Evolutionary conservation across 2,113 vertebrate species (phyloP), one percentile per base, ranked within the genome.

Genomic region (Notarius quadriscutis): DNA sequence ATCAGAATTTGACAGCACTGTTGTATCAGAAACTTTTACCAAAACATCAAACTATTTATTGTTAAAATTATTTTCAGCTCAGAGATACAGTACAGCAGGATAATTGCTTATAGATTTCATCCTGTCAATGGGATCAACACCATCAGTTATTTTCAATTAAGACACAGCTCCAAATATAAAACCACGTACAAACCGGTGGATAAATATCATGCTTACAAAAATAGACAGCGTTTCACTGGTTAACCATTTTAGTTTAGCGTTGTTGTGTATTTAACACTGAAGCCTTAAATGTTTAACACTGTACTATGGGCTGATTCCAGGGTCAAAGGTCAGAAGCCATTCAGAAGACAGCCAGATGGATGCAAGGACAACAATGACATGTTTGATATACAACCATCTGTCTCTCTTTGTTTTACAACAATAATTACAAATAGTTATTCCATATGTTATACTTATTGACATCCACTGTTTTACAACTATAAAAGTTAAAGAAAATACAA

Each of bases 141-240:
- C 89, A 87, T 87, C 87, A 88, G 84, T 89, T 65, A 89, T 89
- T 88, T 93, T 91, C 84, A 82, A 87, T 92, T 87, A 82, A 86
- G 86, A 93, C 89, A 84, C 88, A 92, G 84, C 89, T 83, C 63
- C 89, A 91, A 91, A 92, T 94, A 94, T 93, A 95, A 95, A 95
- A 94, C 91, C 87, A 90, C 90, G 88, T 94, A 93, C 91, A 93
- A 94, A 94, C 95, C 93, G 91, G 92, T 93, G 92, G 90, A 91
- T 93, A 92, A 93, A 95, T 92, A 86, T 93, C 94, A 95, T 95
- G 94, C 95, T 95, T 96, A 96, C 94, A 96, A 96, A 96, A 96
- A 96, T 96, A 96, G 93, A 96, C 95, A 90, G 89, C 94, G 92
- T 93, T 93, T 92, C 93, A 89, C 91, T 91, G 88, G 69, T 81